Conservation (phyloP, 2,888 invertebrate genomes). For the Temnothorax unifasciatus region DNA sequence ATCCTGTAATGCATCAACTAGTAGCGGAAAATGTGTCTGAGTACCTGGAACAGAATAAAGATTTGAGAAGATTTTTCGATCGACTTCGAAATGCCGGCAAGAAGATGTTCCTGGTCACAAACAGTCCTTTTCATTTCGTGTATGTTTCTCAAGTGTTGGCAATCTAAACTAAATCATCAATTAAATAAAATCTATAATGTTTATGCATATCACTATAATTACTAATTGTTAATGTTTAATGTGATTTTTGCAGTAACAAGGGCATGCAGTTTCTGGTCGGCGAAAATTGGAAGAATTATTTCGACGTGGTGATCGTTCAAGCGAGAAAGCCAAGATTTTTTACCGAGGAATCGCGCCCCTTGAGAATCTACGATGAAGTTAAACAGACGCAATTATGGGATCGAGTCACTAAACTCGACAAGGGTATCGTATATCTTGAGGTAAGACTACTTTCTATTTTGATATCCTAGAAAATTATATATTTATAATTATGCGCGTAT, state of each 20-base stretch:
- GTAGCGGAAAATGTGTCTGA: conserved; percentile 94
- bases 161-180: conserved; percentile 18
- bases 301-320: conserved; percentile 97
- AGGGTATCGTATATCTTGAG: conserved; percentile 97
- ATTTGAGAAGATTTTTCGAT: conserved; percentile 92
- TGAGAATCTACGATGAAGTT: conserved; percentile 94
- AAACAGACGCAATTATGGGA: conserved; percentile 96
- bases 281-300: conserved; percentile 94
- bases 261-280: conserved; percentile 97
- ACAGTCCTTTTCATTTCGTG: conserved; percentile 98
- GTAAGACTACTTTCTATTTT: conserved; percentile 87
- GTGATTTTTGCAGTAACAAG: conserved; percentile 89
- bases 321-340: conserved; percentile 99
- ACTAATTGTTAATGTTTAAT: background rate
- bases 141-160: conserved; percentile 87
- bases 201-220: background rate
- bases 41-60: conserved; percentile 92
- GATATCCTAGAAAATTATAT: background rate
- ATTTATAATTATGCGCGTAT: background rate
- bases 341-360: conserved; percentile 95
- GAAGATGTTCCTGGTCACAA: conserved; percentile 97
- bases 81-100: conserved; percentile 92
- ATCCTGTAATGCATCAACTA: conserved; percentile 95
- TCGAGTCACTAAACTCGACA: conserved; percentile 94
- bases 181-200: background rate